Evolutionary conservation across 2,797 vertebrate genomes (phyloP).

Genomic region (Pangasius mekongensis): DNA sequence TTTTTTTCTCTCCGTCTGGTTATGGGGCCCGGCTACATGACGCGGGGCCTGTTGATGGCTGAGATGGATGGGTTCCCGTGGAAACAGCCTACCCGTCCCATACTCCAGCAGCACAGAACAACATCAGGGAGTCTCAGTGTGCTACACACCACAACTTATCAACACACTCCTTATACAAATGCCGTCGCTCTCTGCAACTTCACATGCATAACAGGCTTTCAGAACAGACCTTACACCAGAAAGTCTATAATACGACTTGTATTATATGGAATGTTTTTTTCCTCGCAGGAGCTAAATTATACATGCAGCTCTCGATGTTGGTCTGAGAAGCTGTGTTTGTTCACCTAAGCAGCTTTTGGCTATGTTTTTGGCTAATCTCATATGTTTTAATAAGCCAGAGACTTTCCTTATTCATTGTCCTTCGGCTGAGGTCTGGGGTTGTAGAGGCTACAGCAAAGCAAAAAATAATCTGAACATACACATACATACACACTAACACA

Average conservation of each 20-base stretch:
- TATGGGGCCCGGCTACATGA: slow-evolving; percentile 76
- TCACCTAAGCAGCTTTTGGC: neutral
- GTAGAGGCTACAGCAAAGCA: slow-evolving; percentile 44
- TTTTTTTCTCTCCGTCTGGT: slow-evolving; percentile 48
- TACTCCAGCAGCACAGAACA: slow-evolving; percentile 51
- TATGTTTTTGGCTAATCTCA: neutral
- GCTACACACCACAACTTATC: slow-evolving; percentile 17
- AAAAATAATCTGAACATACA: slow-evolving; percentile 24
- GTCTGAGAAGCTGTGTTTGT: neutral
- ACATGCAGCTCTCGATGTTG: neutral
- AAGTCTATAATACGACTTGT: neutral
- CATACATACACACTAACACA: neutral
- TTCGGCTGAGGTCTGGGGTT: slow-evolving; percentile 69
- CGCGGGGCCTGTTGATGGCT: slow-evolving; percentile 79
- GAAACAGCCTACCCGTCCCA: slow-evolving; percentile 73
- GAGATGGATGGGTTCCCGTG: slow-evolving; percentile 80
- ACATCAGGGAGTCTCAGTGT: slow-evolving; percentile 44
- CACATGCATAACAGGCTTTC: neutral
- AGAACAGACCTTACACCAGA: neutral
- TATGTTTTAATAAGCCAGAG: slow-evolving; percentile 77
- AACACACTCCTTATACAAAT: slow-evolving; percentile 23
- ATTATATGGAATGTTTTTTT: neutral
- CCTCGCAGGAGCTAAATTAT: neutral
- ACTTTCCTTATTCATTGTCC: slow-evolving; percentile 62
- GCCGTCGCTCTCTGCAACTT: neutral